These are phyloP conservation scores for Tetramorium alpestre DNA, from an alignment of 1,140 invertebrate species.

Conservation along the genomic window DNA sequence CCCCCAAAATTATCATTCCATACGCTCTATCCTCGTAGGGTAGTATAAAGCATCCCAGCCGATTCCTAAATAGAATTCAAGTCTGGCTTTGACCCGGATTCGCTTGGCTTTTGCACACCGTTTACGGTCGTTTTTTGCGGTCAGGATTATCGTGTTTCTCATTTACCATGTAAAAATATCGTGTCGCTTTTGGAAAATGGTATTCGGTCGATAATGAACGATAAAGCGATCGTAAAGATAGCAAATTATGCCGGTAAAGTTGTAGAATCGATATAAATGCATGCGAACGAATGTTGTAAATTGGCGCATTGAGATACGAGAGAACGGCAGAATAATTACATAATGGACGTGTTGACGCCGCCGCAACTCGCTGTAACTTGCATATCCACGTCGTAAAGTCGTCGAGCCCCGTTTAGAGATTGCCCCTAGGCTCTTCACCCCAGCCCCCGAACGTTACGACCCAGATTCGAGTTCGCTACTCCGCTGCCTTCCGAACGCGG, in stretches of 20 bases:
- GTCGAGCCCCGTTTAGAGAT: constrained; percentile 24
- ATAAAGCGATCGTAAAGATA: background rate
- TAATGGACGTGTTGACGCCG: constrained; percentile 5
- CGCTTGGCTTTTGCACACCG: background rate
- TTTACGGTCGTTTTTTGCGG: background rate
- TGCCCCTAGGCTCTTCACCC: constrained; percentile 42
- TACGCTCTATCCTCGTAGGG: constrained; percentile 1
- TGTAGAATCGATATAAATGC: too few relatives aligned
- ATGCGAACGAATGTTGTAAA: background rate
- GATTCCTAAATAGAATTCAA: constrained; percentile 45
- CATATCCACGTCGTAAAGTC: constrained; percentile 3
- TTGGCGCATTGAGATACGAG: background rate
- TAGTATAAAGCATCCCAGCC: background rate
- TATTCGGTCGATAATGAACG: background rate
- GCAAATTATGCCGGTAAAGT: background rate
- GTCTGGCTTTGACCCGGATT: constrained; percentile 42
- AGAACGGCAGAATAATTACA: constrained; percentile 1
- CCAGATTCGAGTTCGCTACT: constrained; percentile 17
- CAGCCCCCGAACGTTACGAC: background rate
- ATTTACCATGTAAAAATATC: constrained; percentile 23
- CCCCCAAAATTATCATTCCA: constrained; percentile 41
- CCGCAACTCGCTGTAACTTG: background rate
- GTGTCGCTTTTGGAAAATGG: background rate
- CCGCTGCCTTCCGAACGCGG: background rate
- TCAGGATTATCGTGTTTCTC: background rate